phyloP scores from a whole-genome alignment of 2,797 vertebrate species.

The Cirrhinus mrigala region DNA sequence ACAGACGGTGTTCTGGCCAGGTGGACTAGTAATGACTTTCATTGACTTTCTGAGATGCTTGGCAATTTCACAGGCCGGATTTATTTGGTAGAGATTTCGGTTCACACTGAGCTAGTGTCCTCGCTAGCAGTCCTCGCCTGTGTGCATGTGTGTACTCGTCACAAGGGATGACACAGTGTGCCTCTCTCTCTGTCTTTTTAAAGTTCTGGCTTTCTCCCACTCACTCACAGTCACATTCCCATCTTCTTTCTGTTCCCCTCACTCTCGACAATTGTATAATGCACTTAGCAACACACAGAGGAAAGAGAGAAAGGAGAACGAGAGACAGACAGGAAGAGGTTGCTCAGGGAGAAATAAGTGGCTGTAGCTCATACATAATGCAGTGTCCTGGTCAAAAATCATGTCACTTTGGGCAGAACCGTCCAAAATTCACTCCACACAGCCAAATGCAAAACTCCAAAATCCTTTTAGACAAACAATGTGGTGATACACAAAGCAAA shows the following conservation, averaged over 20 bases:
- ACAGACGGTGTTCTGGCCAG: slow-evolving; percentile 37
- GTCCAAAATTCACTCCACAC: slow-evolving; percentile 13
- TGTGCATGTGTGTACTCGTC: slow-evolving; percentile 26
- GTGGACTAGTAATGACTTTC: slow-evolving; percentile 55
- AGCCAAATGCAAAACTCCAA: slow-evolving; percentile 2
- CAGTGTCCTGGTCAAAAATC: slow-evolving; percentile 56
- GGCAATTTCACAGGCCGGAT: slow-evolving; percentile 54
- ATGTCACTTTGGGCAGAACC: slow-evolving; percentile 38
- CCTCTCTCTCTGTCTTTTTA: slow-evolving; percentile 18
- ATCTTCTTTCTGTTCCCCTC: slow-evolving; percentile 10
- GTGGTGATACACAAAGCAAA: slow-evolving; percentile 5
- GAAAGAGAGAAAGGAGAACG: not conserved
- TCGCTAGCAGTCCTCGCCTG: slow-evolving; percentile 2
- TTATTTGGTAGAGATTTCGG: slow-evolving; percentile 49
- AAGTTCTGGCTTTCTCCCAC: slow-evolving; percentile 30
- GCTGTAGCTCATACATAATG: slow-evolving; percentile 73
- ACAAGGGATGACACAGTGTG: slow-evolving; percentile 48
- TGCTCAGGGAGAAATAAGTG: slow-evolving; percentile 48
- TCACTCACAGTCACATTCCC: not conserved
- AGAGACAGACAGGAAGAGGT: slow-evolving; percentile 16
- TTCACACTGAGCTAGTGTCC: slow-evolving; percentile 56
- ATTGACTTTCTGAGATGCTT: slow-evolving; percentile 55
- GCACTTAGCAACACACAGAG: slow-evolving; percentile 27
- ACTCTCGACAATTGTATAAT: slow-evolving; percentile 27
- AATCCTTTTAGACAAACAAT: slow-evolving; percentile 8